Conservation (phyloP, 1,140 invertebrate species). For the Heliothis subflexa region DNA sequence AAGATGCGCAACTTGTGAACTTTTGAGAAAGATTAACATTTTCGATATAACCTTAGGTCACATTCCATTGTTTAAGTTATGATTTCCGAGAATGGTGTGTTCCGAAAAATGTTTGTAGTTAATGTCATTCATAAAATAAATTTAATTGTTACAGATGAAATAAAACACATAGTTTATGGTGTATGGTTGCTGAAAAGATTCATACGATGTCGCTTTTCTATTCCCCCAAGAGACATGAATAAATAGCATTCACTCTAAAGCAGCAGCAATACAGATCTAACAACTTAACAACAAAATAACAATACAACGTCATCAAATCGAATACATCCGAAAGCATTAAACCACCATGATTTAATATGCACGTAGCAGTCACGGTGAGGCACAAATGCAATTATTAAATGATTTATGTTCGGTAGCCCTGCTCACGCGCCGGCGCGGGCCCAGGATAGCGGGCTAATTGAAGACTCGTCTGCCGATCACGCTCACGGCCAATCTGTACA, state of each 20-base stretch:
- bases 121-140: too few species aligned
- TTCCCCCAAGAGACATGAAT: too few species aligned
- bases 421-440: slow-evolving; percentile 31
- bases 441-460: slow-evolving; percentile 49
- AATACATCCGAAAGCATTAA: background rate
- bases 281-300: too few species aligned
- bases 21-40: slow-evolving; percentile 29
- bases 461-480: slow-evolving; percentile 55
- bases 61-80: slow-evolving; percentile 1
- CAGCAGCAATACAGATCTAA: background rate
- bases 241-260: too few species aligned
- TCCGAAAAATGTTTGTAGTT: too few species aligned
- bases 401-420: slow-evolving; percentile 45
- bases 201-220: too few species aligned
- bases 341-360: slow-evolving; percentile 19
- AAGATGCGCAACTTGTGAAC: slow-evolving; percentile 26
- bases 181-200: too few species aligned
- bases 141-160: too few species aligned
- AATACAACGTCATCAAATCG: too few species aligned
- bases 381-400: slow-evolving; percentile 41
- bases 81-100: too few species aligned
- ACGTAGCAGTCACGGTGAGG: background rate
- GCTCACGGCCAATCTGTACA: slow-evolving; percentile 59
- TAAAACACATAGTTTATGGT: too few species aligned
- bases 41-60: slow-evolving; percentile 3